These are phyloP conservation scores for Caenorhabditis inopinata DNA, from an alignment of 1,140 invertebrate species.

Conservation along the genomic window DNA sequence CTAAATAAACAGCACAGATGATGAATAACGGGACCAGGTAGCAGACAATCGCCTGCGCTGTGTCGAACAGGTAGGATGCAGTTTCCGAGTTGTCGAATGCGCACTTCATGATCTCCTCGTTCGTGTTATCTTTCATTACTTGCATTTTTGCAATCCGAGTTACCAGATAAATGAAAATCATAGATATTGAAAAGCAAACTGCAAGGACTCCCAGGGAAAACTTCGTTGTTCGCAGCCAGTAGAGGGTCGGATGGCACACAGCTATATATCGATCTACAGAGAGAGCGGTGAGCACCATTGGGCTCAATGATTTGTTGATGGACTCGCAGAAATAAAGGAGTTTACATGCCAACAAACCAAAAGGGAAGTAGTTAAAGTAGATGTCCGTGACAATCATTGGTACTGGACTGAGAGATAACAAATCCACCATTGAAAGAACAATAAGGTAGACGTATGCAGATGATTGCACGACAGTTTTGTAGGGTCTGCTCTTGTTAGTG, in stretches of 20 bases:
- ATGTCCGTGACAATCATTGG: conserved; percentile 55
- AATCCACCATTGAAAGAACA: conserved; percentile 58
- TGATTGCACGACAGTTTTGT: conserved; percentile 52
- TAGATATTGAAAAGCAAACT: conserved; percentile 52
- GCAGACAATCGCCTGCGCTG: conserved; percentile 52
- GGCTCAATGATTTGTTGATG: conserved; percentile 61
- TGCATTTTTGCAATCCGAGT: conserved; percentile 46
- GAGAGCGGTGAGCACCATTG: conserved; percentile 57
- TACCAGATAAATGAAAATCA: conserved; percentile 58
- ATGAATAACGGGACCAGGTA: conserved; percentile 56
- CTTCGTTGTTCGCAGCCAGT: conserved; percentile 56
- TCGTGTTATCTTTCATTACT: conserved; percentile 32
- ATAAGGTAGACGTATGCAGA: conserved; percentile 60
- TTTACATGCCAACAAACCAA: conserved; percentile 54
- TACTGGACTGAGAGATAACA: conserved; percentile 57
- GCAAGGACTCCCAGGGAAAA: conserved; percentile 54
- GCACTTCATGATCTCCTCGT: conserved; percentile 25
- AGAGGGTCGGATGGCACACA: conserved; percentile 56
- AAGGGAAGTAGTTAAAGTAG: conserved; percentile 52
- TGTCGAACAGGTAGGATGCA: conserved; percentile 43
- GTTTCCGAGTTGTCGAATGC: neutral
- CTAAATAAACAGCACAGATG: conserved; percentile 59
- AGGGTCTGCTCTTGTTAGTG: neutral
- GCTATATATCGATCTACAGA: conserved; percentile 61
- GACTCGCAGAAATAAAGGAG: conserved; percentile 56